Evolutionary conservation across 37 sponge, comb jelly and placozoan genomes (phyloP).

Genomic region (Mnemiopsis leidyi): DNA sequence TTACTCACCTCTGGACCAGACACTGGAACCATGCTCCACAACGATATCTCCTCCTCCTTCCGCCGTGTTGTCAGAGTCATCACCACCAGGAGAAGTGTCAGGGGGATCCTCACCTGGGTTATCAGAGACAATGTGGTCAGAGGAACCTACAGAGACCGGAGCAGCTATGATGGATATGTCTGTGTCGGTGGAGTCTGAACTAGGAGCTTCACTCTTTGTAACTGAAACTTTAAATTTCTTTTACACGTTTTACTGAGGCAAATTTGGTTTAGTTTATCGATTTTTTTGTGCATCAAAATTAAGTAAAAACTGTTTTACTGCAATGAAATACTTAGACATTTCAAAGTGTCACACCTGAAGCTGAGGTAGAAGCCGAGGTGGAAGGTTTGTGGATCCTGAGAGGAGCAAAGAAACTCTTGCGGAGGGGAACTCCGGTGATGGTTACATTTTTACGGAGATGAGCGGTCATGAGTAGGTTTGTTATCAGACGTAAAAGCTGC

Average conservation of each 20-base stretch:
- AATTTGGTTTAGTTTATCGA: too few relatives aligned
- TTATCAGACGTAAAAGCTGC: neutral
- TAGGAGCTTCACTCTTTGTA: neutral
- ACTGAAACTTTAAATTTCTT: too few relatives aligned
- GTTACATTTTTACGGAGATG: conserved; percentile 56
- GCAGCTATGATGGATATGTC: neutral
- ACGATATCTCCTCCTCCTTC: neutral
- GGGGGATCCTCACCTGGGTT: neutral
- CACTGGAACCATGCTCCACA: neutral
- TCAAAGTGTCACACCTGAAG: too few relatives aligned
- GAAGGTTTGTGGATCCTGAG: neutral
- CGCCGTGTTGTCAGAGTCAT: neutral
- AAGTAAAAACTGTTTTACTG: too few relatives aligned
- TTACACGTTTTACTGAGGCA: too few relatives aligned
- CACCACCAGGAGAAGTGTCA: neutral
- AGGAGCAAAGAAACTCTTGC: conserved; percentile 21
- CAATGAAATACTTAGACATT: too few relatives aligned
- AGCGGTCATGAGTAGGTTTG: conserved; percentile 21
- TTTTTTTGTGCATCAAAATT: too few relatives aligned
- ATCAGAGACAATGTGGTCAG: neutral
- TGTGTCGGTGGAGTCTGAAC: neutral
- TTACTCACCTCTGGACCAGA: conserved; percentile 55
- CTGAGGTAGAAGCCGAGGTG: too few relatives aligned
- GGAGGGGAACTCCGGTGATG: conserved; percentile 13
- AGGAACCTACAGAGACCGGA: neutral